Evolutionary conservation across 2,888 invertebrate genomes (phyloP).

Genomic region (Acanthosepion lycidas): DNA sequence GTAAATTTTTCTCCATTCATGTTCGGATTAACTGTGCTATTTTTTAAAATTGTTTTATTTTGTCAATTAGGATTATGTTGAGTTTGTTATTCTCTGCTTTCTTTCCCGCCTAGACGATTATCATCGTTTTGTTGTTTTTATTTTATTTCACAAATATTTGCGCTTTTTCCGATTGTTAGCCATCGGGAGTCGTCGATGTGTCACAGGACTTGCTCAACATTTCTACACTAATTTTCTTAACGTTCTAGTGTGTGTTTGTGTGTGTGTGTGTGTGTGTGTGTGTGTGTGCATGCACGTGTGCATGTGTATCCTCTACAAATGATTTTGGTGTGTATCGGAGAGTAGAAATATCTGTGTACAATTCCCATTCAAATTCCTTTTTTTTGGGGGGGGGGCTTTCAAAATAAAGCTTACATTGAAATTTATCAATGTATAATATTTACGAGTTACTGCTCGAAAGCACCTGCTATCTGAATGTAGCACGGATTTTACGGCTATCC

Average conservation of each 20-base stretch:
- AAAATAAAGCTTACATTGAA: no score
- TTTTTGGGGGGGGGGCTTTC: no score
- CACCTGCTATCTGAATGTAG: no score
- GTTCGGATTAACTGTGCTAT: not conserved
- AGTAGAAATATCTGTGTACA: no score
- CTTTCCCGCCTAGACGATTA: not conserved
- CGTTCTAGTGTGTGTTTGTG: no score
- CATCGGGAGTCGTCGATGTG: not conserved
- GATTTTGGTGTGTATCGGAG: no score
- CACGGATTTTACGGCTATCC: not conserved
- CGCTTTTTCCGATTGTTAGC: not conserved
- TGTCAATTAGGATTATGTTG: constrained; percentile 4
- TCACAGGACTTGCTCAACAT: not conserved
- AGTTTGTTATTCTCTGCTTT: not conserved
- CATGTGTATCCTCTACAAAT: no score
- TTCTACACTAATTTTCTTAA: not conserved
- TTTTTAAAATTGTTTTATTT: not conserved
- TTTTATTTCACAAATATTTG: not conserved
- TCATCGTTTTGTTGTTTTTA: not conserved
- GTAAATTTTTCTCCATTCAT: not conserved
- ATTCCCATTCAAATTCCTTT: no score
- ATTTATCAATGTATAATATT: no score
- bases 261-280: no score
- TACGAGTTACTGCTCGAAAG: no score
- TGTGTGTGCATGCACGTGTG: no score